Percentiles rank a stretch among this genome's conserved stretches.
Evolutionary conservation across 2,888 invertebrate genomes (phyloP).

Genomic region (Seira ritae): DNA sequence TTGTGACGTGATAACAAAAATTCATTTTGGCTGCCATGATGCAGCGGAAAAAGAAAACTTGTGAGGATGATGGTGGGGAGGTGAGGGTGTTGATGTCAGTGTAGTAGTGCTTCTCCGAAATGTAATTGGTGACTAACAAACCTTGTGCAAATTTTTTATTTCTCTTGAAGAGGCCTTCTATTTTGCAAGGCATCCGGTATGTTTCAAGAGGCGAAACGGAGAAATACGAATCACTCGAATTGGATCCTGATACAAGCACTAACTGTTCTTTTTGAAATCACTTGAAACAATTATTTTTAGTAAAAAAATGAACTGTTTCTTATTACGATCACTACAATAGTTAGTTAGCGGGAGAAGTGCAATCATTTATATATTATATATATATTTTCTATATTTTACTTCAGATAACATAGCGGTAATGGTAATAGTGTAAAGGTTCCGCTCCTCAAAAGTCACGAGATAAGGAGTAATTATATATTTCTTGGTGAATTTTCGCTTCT

Average conservation of each 20-base stretch:
- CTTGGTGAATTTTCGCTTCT: too few species aligned
- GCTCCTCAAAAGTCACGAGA: too few species aligned
- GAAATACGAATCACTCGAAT: neutral
- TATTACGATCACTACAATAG: too few species aligned
- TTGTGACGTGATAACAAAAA: neutral
- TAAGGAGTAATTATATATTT: too few species aligned
- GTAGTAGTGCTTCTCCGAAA: too few species aligned
- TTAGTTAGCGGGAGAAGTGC: constrained; percentile 1
- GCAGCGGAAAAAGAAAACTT: constrained; percentile 34
- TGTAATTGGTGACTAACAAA: too few species aligned
- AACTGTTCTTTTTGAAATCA: constrained; percentile 53
- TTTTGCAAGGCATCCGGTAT: constrained; percentile 36
- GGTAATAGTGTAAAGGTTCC: too few species aligned
- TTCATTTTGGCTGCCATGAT: constrained; percentile 17
- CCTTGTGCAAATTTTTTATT: neutral
- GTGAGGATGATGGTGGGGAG: neutral
- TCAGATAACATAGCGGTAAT: too few species aligned
- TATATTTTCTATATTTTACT: too few species aligned
- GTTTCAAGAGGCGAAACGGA: constrained; percentile 33
- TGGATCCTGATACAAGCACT: constrained; percentile 26
- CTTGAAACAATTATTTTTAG: constrained; percentile 32
- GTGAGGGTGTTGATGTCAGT: neutral
- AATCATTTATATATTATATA: neutral
- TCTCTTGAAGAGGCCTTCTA: neutral
- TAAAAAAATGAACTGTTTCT: constrained; percentile 34